Base-by-base conservation (phyloP, 2,888 invertebrate genomes). In the Baronia brevicornis region DNA sequence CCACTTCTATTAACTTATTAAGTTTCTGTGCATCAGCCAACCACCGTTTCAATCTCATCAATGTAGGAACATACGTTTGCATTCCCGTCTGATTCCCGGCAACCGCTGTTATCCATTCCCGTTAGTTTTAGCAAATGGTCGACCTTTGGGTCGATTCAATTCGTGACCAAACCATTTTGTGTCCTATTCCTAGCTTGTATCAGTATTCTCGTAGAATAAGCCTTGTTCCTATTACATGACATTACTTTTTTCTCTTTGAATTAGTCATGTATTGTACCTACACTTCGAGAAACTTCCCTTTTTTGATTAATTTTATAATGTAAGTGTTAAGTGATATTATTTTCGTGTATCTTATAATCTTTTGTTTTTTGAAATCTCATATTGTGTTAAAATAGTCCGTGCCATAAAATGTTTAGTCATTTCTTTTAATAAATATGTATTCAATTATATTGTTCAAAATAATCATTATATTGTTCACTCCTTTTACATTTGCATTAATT, bases 131-230 rank as follows among this genome's bases (percentile, higher is more conserved):
- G 46, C 44, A 33, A 33, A 35, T 25, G 38, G 33, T 28, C 41
- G 29, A 27, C n/a, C n/a, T n/a, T n/a, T n/a, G n/a, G n/a, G n/a
- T n/a, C 41, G 42, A 41, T 24, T 29, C 23, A 28, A 36, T 50
- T 57, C 56, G 56, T 55, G 60, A 67, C 63, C 67, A 67, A 67
- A 68, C 60, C 57, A 44, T 48, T 58, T 53, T 49, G 44, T 48
- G 54, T 49, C 68, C 66, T 61, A 64, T 57, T 63, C 73, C 72
- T 79, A 78, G 69, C 60, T 60, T 67, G 52, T 71, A 73, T 73
- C 78, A 79, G 77, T 80, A 80, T 79, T 78, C 54, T 64, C 56
- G 51, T 79, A 78, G 69, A 34, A 23, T 80, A 78, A 79, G 78
- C 50, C 62, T 72, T 71, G 80, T 82, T 82, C 79, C 80, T 82